Evolutionary conservation across 2,113 vertebrate species (phyloP).

Genomic region (Vireo altiloquus): DNA sequence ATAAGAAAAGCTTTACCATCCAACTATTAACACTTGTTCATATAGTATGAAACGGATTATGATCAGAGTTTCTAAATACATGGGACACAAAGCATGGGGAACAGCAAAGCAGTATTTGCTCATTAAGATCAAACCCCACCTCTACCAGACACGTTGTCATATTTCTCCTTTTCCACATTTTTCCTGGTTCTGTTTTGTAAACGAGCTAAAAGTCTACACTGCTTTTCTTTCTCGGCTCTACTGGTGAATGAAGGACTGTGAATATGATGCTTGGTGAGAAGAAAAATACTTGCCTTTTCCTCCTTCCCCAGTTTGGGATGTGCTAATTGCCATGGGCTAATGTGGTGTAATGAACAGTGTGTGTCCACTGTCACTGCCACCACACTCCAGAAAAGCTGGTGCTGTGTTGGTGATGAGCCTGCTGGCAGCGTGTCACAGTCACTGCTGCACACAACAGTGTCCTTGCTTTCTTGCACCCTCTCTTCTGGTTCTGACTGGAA

Average conservation of each 20-base stretch:
- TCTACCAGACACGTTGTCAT: neutral
- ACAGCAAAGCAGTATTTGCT: neutral
- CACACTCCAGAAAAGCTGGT: neutral
- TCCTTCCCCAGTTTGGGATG: neutral
- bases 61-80: neutral
- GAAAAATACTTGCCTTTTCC: neutral
- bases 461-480: neutral
- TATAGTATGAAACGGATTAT: neutral
- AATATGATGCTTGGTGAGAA: neutral
- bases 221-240: rapidly evolving
- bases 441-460: neutral
- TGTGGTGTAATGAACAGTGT: too few species aligned
- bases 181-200: neutral
- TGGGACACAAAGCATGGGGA: neutral
- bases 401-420: neutral
- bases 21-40: neutral
- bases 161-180: neutral
- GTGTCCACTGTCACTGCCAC: neutral
- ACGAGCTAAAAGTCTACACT: neutral
- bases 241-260: neutral
- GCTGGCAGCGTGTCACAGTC: neutral
- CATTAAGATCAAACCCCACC: neutral
- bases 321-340: neutral
- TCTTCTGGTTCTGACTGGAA: neutral
- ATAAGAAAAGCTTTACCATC: neutral